Base-by-base conservation (phyloP, 1,140 invertebrate genomes). In the Trissolcus basalis region DNA sequence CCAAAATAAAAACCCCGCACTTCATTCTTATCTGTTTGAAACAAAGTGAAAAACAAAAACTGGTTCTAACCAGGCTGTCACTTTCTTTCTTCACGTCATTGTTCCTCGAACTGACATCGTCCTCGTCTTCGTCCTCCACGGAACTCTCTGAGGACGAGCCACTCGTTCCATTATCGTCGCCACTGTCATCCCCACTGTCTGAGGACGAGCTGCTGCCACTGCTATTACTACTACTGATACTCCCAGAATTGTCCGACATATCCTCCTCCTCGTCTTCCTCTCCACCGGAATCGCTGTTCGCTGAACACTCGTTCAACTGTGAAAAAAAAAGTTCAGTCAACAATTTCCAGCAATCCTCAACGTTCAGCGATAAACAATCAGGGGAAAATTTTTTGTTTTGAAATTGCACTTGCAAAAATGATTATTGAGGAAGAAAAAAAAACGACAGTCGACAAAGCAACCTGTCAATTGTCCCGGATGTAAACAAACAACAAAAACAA, bases 231-330 rank as follows among this genome's bases (percentile, higher is more conserved):
- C 84, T 87, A 36, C 82, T 86, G 6, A 84, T 86, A 15, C 82
- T 86, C 12, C 80, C 81, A 15, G 86, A 88, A 12, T 76, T 82
- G 27, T 83, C 83, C 11, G 82, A 83, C 14, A 85, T 81, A 14
- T 84, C 87, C 41, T 87, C 87, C 61, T 89, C 87, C 32, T 88
- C 87, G 47, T 89, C 87, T 63, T 89, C 87, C 56, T 89, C 87
- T 0, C 83, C 85, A 4, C 81, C 84, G 10, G 87, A 88, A 16
- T 89, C 87, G 12, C 87, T 87, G 60, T 85, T 86, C 5, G 83
- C 85, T 49, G 87, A 89, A 76, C 86, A 87, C 41, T 88, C 87
- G 27, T 89, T 86, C 10, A 89, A 73, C 87, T 89, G 49, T 54
- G 35, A 33, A 16, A 43, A 19, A 49, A 64, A 59, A 7, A 47